A percentile compares a stretch with the other conserved stretches of the same genome.
These are phyloP conservation scores for Forficula auricularia DNA, from an alignment of 1,140 invertebrate genomes.

Conservation along the genomic window DNA sequence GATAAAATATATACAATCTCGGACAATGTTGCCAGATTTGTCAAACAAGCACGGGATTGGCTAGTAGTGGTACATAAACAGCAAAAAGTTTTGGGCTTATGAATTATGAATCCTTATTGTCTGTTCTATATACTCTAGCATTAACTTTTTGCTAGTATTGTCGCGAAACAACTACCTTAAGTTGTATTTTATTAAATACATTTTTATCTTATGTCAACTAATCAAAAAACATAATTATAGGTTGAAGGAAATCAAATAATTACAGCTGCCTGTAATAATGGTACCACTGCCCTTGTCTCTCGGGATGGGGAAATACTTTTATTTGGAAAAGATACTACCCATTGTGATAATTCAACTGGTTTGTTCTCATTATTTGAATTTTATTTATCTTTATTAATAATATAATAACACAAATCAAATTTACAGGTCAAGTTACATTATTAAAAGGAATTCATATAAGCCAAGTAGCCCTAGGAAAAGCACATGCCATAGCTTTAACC, in stretches of 20 bases:
- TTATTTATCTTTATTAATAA: not conserved
- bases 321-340: slow-evolving; percentile 87
- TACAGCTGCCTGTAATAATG: slow-evolving; percentile 80
- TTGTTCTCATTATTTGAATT: slow-evolving; percentile 6
- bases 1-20: too few relatives aligned
- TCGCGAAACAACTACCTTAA: too few relatives aligned
- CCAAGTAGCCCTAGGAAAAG: slow-evolving; percentile 82
- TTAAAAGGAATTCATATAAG: slow-evolving; percentile 66
- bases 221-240: too few relatives aligned
- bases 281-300: slow-evolving; percentile 80
- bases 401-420: slow-evolving; percentile 4
- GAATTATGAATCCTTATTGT: too few relatives aligned
- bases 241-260: slow-evolving; percentile 68
- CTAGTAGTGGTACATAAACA: too few relatives aligned
- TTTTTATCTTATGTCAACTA: too few relatives aligned
- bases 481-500: slow-evolving; percentile 76
- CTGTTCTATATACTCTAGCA: too few relatives aligned
- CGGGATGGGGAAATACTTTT: slow-evolving; percentile 75
- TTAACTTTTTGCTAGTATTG: too few relatives aligned
- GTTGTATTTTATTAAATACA: too few relatives aligned
- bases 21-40: too few relatives aligned
- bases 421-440: slow-evolving; percentile 42
- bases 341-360: slow-evolving; percentile 62
- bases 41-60: too few relatives aligned
- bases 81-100: too few relatives aligned